Evolutionary conservation across 1,140 invertebrate species (phyloP).

Genomic region (Holcopasites calliopsidis): DNA sequence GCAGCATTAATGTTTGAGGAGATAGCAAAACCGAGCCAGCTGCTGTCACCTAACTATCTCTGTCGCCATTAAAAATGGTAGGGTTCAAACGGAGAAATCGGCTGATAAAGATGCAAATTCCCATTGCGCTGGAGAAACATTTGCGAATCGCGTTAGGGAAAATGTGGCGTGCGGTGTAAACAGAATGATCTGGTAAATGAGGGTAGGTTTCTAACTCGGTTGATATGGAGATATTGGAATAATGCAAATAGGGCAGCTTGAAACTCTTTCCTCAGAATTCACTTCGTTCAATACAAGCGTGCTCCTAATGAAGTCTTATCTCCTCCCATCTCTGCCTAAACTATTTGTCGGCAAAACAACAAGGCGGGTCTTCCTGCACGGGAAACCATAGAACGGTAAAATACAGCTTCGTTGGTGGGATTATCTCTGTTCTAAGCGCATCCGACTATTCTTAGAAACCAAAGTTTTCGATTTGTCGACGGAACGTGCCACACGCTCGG

Average conservation of each 20-base stretch:
- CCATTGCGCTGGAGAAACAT: neutral
- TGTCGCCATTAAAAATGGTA: conserved; percentile 45
- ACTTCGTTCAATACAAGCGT: too few species aligned
- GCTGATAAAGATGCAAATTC: conserved; percentile 60
- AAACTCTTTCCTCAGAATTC: too few species aligned
- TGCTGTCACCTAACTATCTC: conserved; percentile 66
- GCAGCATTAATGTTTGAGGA: conserved; percentile 44
- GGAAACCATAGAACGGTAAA: neutral
- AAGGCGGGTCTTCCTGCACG: too few species aligned
- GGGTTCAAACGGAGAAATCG: conserved; percentile 41
- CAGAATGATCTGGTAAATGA: neutral
- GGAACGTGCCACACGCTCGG: conserved; percentile 5
- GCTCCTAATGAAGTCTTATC: too few species aligned
- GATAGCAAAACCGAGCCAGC: conserved; percentile 52
- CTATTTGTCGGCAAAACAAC: neutral
- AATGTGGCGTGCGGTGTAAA: neutral
- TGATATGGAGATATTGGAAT: neutral
- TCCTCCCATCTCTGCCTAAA: too few species aligned
- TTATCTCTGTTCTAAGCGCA: neutral
- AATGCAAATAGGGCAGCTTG: neutral
- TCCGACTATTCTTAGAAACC: neutral
- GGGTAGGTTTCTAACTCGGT: neutral
- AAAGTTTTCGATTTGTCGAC: neutral
- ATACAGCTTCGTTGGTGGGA: neutral
- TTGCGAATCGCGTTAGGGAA: too few species aligned